Evolutionary conservation across 2,888 invertebrate species (phyloP).

Genomic region (Anodontia alba): DNA sequence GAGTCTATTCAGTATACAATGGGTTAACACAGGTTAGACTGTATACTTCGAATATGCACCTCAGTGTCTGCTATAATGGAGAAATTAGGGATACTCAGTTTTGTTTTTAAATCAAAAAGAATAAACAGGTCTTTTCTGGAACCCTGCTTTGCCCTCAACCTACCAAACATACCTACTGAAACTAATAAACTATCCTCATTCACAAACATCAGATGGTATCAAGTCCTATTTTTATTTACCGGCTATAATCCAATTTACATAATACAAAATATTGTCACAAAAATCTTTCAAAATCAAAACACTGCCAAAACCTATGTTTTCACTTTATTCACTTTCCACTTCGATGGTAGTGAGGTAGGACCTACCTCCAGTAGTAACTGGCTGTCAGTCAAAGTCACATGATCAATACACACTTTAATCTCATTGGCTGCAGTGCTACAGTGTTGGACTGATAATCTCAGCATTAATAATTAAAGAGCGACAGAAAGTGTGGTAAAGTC

Average conservation of each 20-base stretch:
- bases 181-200: no score
- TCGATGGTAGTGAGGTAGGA: slow-evolving; percentile 24
- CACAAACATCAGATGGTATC: no score
- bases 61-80: no score
- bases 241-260: slow-evolving; percentile 1
- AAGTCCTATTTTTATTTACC: background rate
- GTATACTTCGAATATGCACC: no score
- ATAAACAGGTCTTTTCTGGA: no score
- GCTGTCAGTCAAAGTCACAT: slow-evolving; percentile 57
- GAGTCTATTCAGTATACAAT: no score
- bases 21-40: no score
- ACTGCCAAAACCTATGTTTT: slow-evolving; percentile 4
- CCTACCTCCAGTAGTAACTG: slow-evolving; percentile 38
- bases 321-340: slow-evolving; percentile 37
- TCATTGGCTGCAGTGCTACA: slow-evolving; percentile 49
- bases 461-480: slow-evolving; percentile 20
- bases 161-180: no score
- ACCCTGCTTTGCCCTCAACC: no score
- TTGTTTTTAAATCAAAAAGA: no score
- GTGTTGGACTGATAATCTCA: background rate
- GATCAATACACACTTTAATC: slow-evolving; percentile 42
- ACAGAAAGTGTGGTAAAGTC: background rate
- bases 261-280: slow-evolving; percentile 10
- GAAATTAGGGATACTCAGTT: no score
- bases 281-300: background rate